Base-by-base conservation (phyloP, 1,140 invertebrate species). In the Pectinophora gossypiella region DNA sequence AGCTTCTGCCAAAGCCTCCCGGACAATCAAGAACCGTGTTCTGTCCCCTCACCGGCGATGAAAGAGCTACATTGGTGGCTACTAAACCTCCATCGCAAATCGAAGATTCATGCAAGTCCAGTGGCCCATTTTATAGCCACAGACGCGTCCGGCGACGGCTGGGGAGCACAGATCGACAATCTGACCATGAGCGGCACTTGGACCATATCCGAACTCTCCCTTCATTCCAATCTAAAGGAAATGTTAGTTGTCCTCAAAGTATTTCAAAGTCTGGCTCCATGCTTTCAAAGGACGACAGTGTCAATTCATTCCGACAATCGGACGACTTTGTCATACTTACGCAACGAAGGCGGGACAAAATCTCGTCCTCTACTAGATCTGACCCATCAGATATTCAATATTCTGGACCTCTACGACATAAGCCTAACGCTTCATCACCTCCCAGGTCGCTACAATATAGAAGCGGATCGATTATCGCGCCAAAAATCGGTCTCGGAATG, bases 231-330 rank as follows among this genome's bases (percentile, higher is more conserved):
- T 23, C 13, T 35, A 9, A 72, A 72, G 36, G 68, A 74, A 40
- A 48, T 74, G 44, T 62, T 54, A 36, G 55, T 61, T 10, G 55
- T 76, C 1, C 44, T 48, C 9, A 13, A 46, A 13, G 60, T 53
- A 9, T 32, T 71, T 7, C 18, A 57, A 49, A 51, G 6, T 18
- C 38, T 16, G 38, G 42, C 23, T 22, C 48, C 47, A 20, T 5
- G 13, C 1, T 21, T 73, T 12, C 10, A 10, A 35, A 43, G 32
- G 42, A 51, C 21, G 32, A 21, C 38, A 1, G 23, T 73, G 6
- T 43, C 68, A 44, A 13, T 73, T n/a, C 67, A 68, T 21, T 55
- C 67, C 23, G 64, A 71, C 61, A 73, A 62, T 61, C 57, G 48
- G 32, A 72, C 61, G 0, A 53, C 58, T 0, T 43, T 68, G 16